Evolutionary conservation across 2,797 vertebrate species (phyloP), one percentile per base, ranked within the genome.

Genomic region (Platalea minor): DNA sequence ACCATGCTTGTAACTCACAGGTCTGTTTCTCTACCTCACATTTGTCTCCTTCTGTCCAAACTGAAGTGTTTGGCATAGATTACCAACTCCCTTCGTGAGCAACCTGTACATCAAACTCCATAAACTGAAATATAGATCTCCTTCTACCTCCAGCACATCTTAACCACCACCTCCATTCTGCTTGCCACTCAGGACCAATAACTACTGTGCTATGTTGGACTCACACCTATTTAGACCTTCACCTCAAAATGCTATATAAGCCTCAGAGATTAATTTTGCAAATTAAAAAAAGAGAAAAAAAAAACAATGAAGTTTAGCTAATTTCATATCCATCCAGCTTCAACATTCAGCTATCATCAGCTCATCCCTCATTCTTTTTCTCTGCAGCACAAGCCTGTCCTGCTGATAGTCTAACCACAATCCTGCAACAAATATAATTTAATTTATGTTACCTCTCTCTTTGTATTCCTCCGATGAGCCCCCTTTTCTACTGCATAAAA

Each of bases 401-500:
- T 75, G 46, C 56, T 88, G 61, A 83, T 17, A 83, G 51, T 65
- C n/a, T 64, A 70, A 90, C 50, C 80, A 93, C 17, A 91, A 25
- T 37, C 39, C 59, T 73, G 77, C 81, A 95, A 93, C 39, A 91
- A 93, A 95, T 37, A 65, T 10, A 76, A 79, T 75, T 63, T 60
- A 59, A 82, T 91, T 79, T 86, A 91, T 83, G 89, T 88, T 89
- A 86, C 77, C 35, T 76, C n/a, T 81, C 24, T 68, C 79, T 91
- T 88, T 91, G 46, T 85, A 93, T 93, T 93, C 84, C 33, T 79
- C 51, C 0, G 0, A 54, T 31, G 35, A 90, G 56, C 41, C 74
- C 48, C 53, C 51, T 79, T 89, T 93, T 91, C 92, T 94, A 45
- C 23, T 88, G 86, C 87, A 87, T 87, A 93, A 95, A 96, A 91